A percentile compares a stretch with the other conserved stretches of the same genome.
Evolutionary conservation across 2,888 invertebrate species (phyloP).

Genomic region (Sipha maydis): DNA sequence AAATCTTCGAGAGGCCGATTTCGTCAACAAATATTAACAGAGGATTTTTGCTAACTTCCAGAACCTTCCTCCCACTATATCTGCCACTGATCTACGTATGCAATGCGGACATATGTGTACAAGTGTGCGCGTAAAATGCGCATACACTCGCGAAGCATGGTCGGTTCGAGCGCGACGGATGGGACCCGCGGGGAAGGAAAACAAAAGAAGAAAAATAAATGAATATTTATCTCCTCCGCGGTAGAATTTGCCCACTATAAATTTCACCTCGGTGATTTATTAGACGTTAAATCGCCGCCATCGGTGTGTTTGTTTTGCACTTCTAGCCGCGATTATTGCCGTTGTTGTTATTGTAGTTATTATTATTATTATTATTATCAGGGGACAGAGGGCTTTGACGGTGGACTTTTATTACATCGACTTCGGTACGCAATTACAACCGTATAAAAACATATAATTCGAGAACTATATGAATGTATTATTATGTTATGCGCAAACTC

Average conservation of each 20-base stretch:
- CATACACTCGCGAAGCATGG: neutral
- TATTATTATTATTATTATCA: neutral
- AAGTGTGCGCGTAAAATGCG: neutral
- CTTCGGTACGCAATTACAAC: neutral
- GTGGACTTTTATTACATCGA: neutral
- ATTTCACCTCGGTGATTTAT: conserved; percentile 22
- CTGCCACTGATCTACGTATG: too few species aligned
- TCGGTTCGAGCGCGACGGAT: neutral
- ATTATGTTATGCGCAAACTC: too few species aligned
- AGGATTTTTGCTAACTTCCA: too few species aligned
- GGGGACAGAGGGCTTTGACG: neutral
- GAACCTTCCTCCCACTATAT: too few species aligned
- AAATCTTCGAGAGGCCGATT: too few species aligned
- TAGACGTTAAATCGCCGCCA: conserved; percentile 19
- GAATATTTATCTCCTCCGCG: conserved; percentile 12
- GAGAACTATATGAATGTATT: too few species aligned
- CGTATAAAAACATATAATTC: too few species aligned
- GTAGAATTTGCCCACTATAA: neutral
- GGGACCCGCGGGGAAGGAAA: neutral
- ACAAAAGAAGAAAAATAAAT: neutral
- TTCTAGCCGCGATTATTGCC: neutral
- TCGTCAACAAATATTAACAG: too few species aligned
- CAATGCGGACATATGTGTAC: neutral
- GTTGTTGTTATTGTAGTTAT: neutral
- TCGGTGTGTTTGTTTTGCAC: neutral